Evolutionary conservation across 1,140 invertebrate species (phyloP).

Genomic region (Littorina saxatilis): DNA sequence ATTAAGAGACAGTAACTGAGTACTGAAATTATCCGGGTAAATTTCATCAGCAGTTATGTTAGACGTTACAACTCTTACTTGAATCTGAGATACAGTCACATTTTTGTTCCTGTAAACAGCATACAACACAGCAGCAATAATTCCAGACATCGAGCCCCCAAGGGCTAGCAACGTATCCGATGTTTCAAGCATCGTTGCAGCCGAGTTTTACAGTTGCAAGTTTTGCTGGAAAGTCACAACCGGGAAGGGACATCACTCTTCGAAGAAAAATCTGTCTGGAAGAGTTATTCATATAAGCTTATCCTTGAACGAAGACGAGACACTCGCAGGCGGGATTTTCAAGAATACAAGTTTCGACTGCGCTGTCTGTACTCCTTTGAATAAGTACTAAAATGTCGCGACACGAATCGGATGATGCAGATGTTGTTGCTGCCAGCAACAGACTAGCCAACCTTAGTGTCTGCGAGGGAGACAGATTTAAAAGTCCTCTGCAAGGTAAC

Average conservation of each 20-base stretch:
- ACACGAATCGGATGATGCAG: background rate
- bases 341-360: background rate
- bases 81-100: constrained; percentile 42
- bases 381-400: background rate
- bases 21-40: no score
- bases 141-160: constrained; percentile 19
- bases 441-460: constrained; percentile 33
- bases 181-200: constrained; percentile 15
- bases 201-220: background rate
- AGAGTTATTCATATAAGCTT: background rate
- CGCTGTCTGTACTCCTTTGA: background rate
- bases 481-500: constrained; percentile 24
- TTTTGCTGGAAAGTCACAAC: background rate
- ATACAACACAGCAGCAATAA: constrained; percentile 48
- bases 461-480: background rate
- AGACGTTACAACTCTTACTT: no score
- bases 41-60: no score
- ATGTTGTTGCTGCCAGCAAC: constrained; percentile 13
- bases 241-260: background rate
- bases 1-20: no score
- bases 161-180: constrained; percentile 30
- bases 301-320: no score
- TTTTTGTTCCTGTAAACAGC: constrained; percentile 41
- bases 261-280: background rate
- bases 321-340: background rate